Evolutionary conservation across 2,888 invertebrate species (phyloP).

Genomic region (Theretra japonica): DNA sequence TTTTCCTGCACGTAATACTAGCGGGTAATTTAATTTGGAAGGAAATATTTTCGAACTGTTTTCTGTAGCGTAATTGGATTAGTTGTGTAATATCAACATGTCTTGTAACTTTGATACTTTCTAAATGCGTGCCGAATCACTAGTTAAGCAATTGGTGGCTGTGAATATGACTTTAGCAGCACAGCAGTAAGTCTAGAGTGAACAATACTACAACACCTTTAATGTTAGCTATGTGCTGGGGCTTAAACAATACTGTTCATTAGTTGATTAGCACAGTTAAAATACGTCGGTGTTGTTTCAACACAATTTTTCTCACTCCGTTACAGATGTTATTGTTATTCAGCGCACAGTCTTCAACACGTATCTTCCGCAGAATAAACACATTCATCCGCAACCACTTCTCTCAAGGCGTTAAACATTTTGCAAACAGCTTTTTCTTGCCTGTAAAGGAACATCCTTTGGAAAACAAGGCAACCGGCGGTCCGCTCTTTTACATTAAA

Average conservation of each 20-base stretch:
- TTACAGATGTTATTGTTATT: neutral
- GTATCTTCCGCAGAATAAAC: neutral
- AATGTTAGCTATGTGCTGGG: no score
- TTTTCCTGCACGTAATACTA: neutral
- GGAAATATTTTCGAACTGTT: neutral
- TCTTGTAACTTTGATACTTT: no score
- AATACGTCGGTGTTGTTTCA: neutral
- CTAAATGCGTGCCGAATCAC: no score
- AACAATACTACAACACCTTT: no score
- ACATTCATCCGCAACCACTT: neutral
- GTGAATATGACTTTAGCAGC: no score
- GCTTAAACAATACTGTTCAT: no score
- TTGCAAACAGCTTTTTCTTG: neutral
- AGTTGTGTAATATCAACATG: neutral
- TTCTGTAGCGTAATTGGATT: neutral
- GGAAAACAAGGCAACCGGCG: neutral
- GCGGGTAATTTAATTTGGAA: neutral
- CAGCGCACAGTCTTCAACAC: neutral
- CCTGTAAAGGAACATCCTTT: constrained; percentile 4
- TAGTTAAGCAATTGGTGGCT: no score
- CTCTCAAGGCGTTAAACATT: neutral
- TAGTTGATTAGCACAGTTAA: no score
- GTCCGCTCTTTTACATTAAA: constrained; percentile 7
- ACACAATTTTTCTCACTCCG: neutral
- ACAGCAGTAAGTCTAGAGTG: no score